Conservation (phyloP, 1,140 invertebrate species). For the Drosophila santomea region DNA sequence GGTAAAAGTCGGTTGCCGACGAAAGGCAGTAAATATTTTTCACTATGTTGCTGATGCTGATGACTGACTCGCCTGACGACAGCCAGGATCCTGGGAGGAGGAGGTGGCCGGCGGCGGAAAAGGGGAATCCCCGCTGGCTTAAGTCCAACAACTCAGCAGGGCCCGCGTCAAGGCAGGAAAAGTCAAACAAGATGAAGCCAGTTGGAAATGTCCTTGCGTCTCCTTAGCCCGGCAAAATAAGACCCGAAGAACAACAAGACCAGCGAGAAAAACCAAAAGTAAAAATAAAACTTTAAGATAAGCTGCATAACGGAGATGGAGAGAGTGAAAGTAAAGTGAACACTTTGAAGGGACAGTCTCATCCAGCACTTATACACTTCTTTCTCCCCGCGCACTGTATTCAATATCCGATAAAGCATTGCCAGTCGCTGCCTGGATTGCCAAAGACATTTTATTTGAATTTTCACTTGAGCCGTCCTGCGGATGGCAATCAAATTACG, state of each 20-base stretch:
- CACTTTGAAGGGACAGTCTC: conserved; percentile 40
- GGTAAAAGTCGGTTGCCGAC: not conserved
- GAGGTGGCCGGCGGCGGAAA: not conserved
- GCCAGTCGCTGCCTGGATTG: not conserved
- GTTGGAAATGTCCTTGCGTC: conserved; percentile 55
- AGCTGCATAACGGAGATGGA: conserved; percentile 17
- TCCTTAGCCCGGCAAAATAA: conserved; percentile 33
- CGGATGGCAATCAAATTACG: conserved; percentile 29
- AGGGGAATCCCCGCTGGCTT: conserved; percentile 10
- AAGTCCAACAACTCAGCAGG: conserved; percentile 55
- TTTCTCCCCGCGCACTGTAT: conserved; percentile 36
- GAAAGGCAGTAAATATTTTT: conserved; percentile 70
- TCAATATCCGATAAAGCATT: conserved; percentile 40
- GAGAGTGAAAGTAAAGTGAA: conserved; percentile 38
- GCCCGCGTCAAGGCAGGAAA: conserved; percentile 55
- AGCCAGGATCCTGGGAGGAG: conserved; percentile 3
- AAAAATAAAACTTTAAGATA: conserved; percentile 56
- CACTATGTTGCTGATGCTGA: conserved; percentile 55
- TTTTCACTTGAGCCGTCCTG: conserved; percentile 12
- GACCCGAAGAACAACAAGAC: conserved; percentile 23
- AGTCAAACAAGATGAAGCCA: conserved; percentile 64
- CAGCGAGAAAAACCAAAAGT: conserved; percentile 20
- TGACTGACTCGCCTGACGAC: conserved; percentile 62
- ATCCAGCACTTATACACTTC: conserved; percentile 18
- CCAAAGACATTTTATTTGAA: conserved; percentile 17